Percentiles rank a stretch among this genome's conserved stretches.
These are phyloP conservation scores for Trichogramma dendrolimi DNA, from an alignment of 2,888 invertebrate species.

Conservation along the genomic window DNA sequence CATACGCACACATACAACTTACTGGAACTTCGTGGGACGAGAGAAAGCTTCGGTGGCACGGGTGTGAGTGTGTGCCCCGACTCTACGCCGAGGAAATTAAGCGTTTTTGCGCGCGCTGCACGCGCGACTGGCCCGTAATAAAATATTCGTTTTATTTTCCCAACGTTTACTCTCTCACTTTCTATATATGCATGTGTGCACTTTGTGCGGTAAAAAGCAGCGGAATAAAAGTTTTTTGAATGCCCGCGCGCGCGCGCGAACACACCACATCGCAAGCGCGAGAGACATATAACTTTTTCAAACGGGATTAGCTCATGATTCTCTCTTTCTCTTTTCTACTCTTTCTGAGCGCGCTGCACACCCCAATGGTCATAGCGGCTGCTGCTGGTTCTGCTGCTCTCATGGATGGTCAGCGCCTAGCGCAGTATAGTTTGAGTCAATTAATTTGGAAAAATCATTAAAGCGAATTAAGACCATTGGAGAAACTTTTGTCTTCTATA, in stretches of 20 bases:
- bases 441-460: conserved; percentile 22
- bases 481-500: too few relatives aligned
- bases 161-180: not conserved
- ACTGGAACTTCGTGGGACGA: too few relatives aligned
- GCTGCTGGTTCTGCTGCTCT: too few relatives aligned
- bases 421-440: conserved; percentile 7
- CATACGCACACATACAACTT: too few relatives aligned
- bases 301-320: conserved; percentile 12
- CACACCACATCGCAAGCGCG: not conserved
- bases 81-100: conserved; percentile 21
- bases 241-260: not conserved
- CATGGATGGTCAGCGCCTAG: too few relatives aligned
- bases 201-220: too few relatives aligned
- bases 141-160: conserved; percentile 24
- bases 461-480: conserved; percentile 12
- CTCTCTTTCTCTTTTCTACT: too few relatives aligned
- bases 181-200: not conserved
- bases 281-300: conserved; percentile 22
- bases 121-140: conserved; percentile 4
- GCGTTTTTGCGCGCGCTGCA: conserved; percentile 19
- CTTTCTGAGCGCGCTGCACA: too few relatives aligned
- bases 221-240: not conserved
- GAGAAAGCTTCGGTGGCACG: too few relatives aligned
- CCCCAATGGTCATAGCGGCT: too few relatives aligned
- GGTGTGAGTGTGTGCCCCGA: not conserved